These are phyloP conservation scores for Listronotus bonariensis DNA, from an alignment of 1,140 invertebrate species.

Conservation along the genomic window DNA sequence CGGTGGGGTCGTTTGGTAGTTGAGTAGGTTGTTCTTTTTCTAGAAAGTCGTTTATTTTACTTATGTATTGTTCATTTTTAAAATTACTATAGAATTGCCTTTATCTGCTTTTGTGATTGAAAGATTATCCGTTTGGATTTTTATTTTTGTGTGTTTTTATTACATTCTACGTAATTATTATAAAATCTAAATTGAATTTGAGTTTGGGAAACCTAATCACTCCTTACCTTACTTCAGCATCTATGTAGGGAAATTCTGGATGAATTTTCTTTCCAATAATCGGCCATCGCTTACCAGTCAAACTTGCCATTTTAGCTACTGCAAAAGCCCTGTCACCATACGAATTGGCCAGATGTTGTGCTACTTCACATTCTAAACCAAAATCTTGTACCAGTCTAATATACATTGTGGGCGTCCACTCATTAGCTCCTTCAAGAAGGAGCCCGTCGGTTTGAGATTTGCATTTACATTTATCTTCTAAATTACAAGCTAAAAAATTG, in stretches of 20 bases:
- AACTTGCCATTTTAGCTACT: conserved; percentile 92
- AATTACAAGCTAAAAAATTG: conserved; percentile 64
- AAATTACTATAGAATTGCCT: too few species aligned
- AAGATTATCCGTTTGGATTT: too few species aligned
- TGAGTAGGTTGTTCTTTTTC: too few species aligned
- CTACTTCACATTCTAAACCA: conserved; percentile 88
- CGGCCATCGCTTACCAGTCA: conserved; percentile 94
- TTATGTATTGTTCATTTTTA: too few species aligned
- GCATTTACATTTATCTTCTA: conserved; percentile 72
- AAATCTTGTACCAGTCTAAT: conserved; percentile 95
- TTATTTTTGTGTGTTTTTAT: too few species aligned
- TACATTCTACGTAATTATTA: too few species aligned
- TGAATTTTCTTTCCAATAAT: conserved; percentile 96
- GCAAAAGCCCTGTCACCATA: conserved; percentile 98
- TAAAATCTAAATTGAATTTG: too few species aligned
- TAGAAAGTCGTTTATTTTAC: too few species aligned
- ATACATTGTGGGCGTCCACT: conserved; percentile 97
- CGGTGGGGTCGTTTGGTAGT: too few species aligned
- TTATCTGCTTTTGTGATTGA: too few species aligned
- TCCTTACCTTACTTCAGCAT: conserved; percentile 73
- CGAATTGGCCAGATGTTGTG: conserved; percentile 93
- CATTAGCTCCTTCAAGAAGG: conserved; percentile 92
- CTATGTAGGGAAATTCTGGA: conserved; percentile 98
- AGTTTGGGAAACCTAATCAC: background rate
- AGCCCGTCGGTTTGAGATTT: conserved; percentile 85